These are phyloP conservation scores for Luidia sarsii DNA, from an alignment of 53 echinoderm and acorn worm genomes.

Conservation along the genomic window DNA sequence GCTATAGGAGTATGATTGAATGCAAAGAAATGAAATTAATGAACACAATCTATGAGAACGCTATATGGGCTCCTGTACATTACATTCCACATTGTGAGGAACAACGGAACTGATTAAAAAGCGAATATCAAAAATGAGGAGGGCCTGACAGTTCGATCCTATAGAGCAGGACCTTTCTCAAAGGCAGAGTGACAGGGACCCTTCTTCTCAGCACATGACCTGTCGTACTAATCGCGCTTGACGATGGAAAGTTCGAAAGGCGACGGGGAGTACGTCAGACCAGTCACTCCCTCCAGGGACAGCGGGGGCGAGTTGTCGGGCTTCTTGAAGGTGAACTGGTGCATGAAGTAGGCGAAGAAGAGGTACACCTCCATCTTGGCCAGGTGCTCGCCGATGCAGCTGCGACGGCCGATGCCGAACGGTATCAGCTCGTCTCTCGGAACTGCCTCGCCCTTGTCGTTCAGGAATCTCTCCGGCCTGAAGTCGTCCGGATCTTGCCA, in stretches of 20 bases:
- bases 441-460: conserved; percentile 36
- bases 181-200: too few relatives aligned
- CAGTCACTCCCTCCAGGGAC: background rate
- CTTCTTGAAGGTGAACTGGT: conserved; percentile 39
- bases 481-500: conserved; percentile 47
- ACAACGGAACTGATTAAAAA: too few relatives aligned
- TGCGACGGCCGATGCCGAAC: conserved; percentile 39
- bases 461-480: conserved; percentile 54
- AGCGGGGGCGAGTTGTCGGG: conserved; percentile 25
- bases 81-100: too few relatives aligned
- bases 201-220: too few relatives aligned
- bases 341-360: conserved; percentile 41
- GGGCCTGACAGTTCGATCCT: too few relatives aligned
- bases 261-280: background rate
- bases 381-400: conserved; percentile 35
- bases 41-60: too few relatives aligned
- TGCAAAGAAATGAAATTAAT: too few relatives aligned
- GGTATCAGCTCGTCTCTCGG: conserved; percentile 45
- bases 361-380: conserved; percentile 45
- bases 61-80: too few relatives aligned
- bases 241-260: conserved; percentile 12
- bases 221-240: conserved; percentile 6
- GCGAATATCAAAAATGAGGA: too few relatives aligned
- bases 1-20: too few relatives aligned
- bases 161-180: too few relatives aligned